Conservation (phyloP, 2,888 invertebrate genomes). For the Adelphocoris suturalis region DNA sequence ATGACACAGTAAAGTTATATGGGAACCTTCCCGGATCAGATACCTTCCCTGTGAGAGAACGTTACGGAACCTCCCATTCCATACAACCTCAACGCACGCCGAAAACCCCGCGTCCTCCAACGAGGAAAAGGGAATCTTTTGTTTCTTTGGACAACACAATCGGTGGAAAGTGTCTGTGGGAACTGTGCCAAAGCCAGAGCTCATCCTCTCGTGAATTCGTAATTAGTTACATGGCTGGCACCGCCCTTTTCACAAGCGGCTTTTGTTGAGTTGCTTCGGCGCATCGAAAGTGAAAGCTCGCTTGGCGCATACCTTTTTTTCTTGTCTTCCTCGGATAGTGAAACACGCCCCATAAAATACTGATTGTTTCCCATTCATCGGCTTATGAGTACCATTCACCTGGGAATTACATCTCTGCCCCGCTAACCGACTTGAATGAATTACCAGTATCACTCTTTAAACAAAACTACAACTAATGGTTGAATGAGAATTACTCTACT, state of each 20-base stretch:
- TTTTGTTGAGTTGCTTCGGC: not conserved
- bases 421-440: too few relatives aligned
- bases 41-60: constrained; percentile 36
- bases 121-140: constrained; percentile 44
- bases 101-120: not conserved
- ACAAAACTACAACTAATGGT: too few relatives aligned
- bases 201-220: constrained; percentile 52
- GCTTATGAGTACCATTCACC: not conserved
- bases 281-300: constrained; percentile 45
- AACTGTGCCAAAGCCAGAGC: constrained; percentile 47
- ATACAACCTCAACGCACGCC: not conserved
- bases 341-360: not conserved
- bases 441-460: too few relatives aligned
- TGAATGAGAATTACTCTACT: too few relatives aligned
- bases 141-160: constrained; percentile 23
- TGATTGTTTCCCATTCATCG: not conserved
- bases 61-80: constrained; percentile 11
- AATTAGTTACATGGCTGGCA: constrained; percentile 39
- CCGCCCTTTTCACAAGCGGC: constrained; percentile 36
- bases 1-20: constrained; percentile 22
- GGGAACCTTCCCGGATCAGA: constrained; percentile 44
- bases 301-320: constrained; percentile 38
- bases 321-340: not conserved
- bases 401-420: too few relatives aligned
- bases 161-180: constrained; percentile 47